Evolutionary conservation across 2,113 vertebrate genomes (phyloP).

Genomic region (Alces alces): DNA sequence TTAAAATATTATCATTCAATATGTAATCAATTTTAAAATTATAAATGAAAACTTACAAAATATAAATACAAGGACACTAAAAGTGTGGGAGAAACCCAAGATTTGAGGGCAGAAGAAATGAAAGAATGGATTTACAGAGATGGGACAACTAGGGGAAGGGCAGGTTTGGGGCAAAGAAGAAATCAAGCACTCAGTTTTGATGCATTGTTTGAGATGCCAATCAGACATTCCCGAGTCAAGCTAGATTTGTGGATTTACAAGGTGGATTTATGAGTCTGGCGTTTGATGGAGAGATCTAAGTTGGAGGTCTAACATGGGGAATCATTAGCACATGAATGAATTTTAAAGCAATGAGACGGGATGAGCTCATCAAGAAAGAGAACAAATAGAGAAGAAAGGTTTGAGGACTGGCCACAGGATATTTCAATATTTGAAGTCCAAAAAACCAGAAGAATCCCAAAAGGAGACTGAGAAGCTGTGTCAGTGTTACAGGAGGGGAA

Average conservation of each 20-base stretch:
- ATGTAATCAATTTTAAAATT: neutral
- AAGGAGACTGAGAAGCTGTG: neutral
- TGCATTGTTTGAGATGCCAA: neutral
- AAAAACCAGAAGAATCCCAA: neutral
- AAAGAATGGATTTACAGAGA: neutral
- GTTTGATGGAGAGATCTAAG: neutral
- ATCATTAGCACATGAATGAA: neutral
- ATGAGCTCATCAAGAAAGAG: neutral
- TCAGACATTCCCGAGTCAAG: neutral
- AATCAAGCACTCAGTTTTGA: neutral
- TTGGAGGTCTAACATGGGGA: neutral
- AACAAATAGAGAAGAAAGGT: neutral
- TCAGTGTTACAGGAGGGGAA: neutral
- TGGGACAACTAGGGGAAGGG: neutral
- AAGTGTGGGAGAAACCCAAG: neutral
- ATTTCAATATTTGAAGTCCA: neutral
- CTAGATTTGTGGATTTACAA: neutral
- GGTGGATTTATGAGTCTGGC: neutral
- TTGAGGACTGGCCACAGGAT: neutral
- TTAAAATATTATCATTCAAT: neutral
- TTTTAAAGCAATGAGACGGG: neutral
- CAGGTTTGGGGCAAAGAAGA: neutral
- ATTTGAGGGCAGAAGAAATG: neutral
- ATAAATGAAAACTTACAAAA: neutral
- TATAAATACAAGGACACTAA: neutral